Evolutionary conservation across 2,888 invertebrate species (phyloP).

Genomic region (Drosophila paracracens): DNA sequence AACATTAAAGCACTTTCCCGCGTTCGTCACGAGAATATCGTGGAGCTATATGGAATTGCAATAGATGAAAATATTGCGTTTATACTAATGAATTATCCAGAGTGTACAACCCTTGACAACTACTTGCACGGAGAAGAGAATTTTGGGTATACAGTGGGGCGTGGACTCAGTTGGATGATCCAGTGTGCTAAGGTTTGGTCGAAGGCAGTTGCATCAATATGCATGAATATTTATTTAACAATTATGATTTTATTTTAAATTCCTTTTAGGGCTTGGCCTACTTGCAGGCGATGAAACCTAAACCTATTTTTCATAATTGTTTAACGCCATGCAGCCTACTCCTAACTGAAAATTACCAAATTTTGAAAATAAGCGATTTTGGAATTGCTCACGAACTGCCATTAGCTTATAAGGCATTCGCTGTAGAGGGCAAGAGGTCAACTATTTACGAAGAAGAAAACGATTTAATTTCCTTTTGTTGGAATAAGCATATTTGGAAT

Average conservation of each 20-base stretch:
- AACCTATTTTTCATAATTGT: neutral
- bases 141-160: neutral
- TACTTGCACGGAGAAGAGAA: slow-evolving; percentile 9
- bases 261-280: neutral
- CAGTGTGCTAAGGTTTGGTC: slow-evolving; percentile 8
- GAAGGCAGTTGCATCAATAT: neutral
- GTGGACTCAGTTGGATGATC: slow-evolving; percentile 11
- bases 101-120: neutral
- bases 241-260: neutral
- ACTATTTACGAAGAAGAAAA: neutral
- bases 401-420: neutral
- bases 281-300: neutral
- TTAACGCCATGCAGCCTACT: neutral
- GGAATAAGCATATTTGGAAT: neutral
- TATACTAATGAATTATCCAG: slow-evolving; percentile 6
- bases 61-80: neutral
- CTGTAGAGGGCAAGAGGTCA: too few species aligned
- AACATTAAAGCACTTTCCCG: neutral
- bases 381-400: neutral
- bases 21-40: slow-evolving; percentile 10
- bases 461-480: too few species aligned
- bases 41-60: slow-evolving; percentile 1
- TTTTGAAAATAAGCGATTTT: neutral
- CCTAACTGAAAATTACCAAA: neutral
- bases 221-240: neutral